These are phyloP conservation scores for Rhamnusium bicolor DNA, from an alignment of 2,888 invertebrate species.

Conservation along the genomic window DNA sequence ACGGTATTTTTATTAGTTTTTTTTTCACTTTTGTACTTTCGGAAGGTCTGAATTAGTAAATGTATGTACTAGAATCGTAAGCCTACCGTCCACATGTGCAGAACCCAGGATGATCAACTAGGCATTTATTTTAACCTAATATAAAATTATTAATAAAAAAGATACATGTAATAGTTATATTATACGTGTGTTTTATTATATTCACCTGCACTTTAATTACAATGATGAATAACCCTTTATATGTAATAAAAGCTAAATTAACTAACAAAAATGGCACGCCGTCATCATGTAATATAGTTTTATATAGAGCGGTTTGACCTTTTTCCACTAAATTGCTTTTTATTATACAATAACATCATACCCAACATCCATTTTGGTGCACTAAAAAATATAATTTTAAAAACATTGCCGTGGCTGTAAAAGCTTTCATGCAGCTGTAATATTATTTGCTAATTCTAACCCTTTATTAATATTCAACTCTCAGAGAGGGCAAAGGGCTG, in stretches of 20 bases:
- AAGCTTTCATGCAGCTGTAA: background rate
- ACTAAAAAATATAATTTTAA: background rate
- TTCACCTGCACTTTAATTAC: background rate
- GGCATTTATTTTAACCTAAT: too few relatives aligned
- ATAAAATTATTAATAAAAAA: too few relatives aligned
- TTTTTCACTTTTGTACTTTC: too few relatives aligned
- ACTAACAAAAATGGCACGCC: background rate
- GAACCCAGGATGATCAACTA: too few relatives aligned
- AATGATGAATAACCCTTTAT: background rate
- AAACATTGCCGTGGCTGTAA: background rate
- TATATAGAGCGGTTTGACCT: background rate
- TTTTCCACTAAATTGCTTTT: conserved; percentile 14
- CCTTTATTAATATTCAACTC: conserved; percentile 25
- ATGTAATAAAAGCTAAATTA: background rate
- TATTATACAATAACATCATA: too few relatives aligned
- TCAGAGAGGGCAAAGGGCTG: conserved; percentile 7
- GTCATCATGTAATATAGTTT: background rate
- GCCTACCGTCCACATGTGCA: too few relatives aligned
- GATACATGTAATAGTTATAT: too few relatives aligned
- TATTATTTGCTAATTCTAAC: conserved; percentile 13
- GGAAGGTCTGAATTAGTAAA: too few relatives aligned
- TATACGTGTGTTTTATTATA: too few relatives aligned
- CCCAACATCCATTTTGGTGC: background rate
- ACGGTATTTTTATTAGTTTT: too few relatives aligned
- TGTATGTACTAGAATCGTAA: too few relatives aligned